phyloP scores from a whole-genome alignment of 2,888 invertebrate species.

The Diploptera punctata region DNA sequence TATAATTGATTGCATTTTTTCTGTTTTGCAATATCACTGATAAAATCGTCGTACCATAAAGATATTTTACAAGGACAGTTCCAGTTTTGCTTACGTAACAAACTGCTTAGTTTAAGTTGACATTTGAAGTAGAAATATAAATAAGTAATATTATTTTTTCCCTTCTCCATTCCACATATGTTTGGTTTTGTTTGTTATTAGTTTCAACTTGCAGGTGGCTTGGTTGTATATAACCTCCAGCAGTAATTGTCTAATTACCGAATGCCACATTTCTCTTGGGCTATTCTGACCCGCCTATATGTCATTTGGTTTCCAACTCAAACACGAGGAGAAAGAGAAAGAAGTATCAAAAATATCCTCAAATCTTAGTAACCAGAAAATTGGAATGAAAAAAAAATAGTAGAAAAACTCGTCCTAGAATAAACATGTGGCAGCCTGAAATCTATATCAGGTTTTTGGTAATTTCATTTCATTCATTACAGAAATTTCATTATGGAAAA shows the following conservation, averaged over 20 bases:
- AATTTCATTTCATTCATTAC: neutral
- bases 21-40: no score
- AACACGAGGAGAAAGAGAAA: no score
- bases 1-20: no score
- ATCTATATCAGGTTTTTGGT: neutral
- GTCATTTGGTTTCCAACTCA: neutral
- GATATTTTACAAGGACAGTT: neutral
- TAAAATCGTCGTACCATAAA: no score
- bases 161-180: neutral
- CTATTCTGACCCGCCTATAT: neutral
- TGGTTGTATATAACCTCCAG: neutral
- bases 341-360: no score
- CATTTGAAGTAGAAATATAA: neutral
- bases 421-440: neutral
- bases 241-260: conserved; percentile 15
- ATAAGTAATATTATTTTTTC: neutral
- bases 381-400: neutral
- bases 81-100: neutral
- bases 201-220: neutral
- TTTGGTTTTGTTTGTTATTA: neutral
- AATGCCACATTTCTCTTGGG: neutral
- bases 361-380: neutral
- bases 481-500: conserved; percentile 9
- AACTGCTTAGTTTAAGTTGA: neutral
- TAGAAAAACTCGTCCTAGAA: neutral